Evolutionary conservation across 2,113 vertebrate species (phyloP), one percentile per base, ranked within the genome.

Genomic region (Zapus hudsonius): DNA sequence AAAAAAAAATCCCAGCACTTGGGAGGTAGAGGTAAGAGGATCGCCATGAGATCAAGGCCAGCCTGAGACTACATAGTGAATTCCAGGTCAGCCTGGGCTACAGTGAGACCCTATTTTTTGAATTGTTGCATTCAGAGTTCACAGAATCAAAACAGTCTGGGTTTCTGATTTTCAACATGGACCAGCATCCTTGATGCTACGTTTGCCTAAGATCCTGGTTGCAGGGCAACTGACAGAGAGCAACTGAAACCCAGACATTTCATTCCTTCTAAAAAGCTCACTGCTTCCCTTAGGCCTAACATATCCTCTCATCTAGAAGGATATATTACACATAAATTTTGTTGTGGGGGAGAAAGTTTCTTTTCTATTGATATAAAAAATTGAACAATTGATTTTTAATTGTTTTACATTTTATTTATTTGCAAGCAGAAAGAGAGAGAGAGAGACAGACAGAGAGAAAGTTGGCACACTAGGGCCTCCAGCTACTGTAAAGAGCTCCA

Each of bases 281-380:
- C 72, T 57, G 78, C 27, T 59, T 78, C 13, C 29, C 19, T 63
- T 83, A 36, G 64, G 44, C 38, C 7, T 47, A n/a, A 82, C 29
- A 67, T 72, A 40, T n/a, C 40, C 67, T 61, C 63, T 87, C 16
- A 55, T 80, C 38, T 67, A 93, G 31, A 66, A 47, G 19, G 13
- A 84, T 40, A 79, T 79, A 42, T 75, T 33, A 67, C 12, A 83
- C 36, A 59, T 44, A 67, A 29, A 80, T 73, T 84, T 91, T 27
- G 42, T 84, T 90, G 84, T 84, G n/a, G 75, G 33, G 5, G 42
- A 52, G 69, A 52, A 74, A 3, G 59, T 86, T 93, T n/a, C 27
- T 86, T 79, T 42, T 75, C 91, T 72, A 79, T n/a, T 89, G 61
- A 64, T 42, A 86, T 5, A 59, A 72, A 89, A 91, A 91, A 87